Evolutionary conservation across 1,140 invertebrate species (phyloP).

Genomic region (Cyphomyrmex costatus): DNA sequence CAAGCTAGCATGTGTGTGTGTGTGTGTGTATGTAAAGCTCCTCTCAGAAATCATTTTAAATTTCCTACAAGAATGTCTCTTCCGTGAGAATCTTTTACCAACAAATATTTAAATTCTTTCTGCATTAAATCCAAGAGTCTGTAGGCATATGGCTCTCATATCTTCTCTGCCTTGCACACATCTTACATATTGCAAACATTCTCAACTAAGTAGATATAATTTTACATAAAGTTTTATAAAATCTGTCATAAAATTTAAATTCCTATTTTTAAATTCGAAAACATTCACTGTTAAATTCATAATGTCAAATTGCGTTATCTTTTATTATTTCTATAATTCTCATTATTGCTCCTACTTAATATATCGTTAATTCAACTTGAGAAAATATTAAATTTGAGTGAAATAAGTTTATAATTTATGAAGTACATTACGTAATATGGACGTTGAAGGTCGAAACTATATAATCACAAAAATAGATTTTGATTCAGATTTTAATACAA

Average conservation of each 20-base stretch:
- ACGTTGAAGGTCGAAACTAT: too few relatives aligned
- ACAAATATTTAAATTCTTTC: constrained; percentile 17
- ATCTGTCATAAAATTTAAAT: neutral
- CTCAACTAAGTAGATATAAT: neutral
- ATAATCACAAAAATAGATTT: too few relatives aligned
- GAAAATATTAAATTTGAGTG: too few relatives aligned
- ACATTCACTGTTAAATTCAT: neutral
- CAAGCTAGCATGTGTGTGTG: constrained; percentile 12
- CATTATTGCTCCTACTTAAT: too few relatives aligned
- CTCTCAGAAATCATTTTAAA: constrained; percentile 41
- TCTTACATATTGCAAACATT: neutral
- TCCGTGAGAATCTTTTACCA: neutral
- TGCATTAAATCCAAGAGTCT: constrained; percentile 26
- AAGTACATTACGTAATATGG: too few relatives aligned
- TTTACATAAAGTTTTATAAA: neutral
- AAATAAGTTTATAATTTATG: too few relatives aligned
- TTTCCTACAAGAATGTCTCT: constrained; percentile 25
- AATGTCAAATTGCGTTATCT: neutral
- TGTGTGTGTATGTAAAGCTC: too few relatives aligned
- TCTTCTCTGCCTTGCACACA: too few relatives aligned
- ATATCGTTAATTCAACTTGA: too few relatives aligned
- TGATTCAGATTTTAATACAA: too few relatives aligned
- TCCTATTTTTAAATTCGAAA: neutral
- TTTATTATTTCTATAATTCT: neutral
- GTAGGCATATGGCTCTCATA: neutral